Evolutionary conservation across 2,888 invertebrate genomes (phyloP), one percentile per base, ranked within the genome.

Genomic region (Drosophila bunnanda): DNA sequence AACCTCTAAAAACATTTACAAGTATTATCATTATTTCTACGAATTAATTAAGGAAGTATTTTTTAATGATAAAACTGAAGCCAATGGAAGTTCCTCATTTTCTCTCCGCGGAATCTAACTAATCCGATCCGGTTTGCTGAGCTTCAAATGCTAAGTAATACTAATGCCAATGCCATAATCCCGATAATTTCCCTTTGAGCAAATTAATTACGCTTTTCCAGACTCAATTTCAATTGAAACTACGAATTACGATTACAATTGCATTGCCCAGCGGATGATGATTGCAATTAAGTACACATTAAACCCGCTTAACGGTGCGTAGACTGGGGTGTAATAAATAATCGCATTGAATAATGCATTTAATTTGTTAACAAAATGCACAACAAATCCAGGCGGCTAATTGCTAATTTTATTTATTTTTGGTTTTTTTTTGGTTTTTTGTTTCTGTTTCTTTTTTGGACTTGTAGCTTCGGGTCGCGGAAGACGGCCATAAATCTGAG

Each of bases 351-450:
- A 82, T 82, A 82, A 82, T 88, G 83, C 82, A 88, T 85, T 75
- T 76, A 74, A 71, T 85, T 88, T 83, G 80, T 86, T 86, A 86
- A 75, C 83, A 82, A 83, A 88, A 80, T 71, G 67, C 75, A 71
- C 65, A 58, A 55, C 60, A 79, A 65, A 36, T 41, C 50, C 13
- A 68, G 54, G 43, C 25, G 62, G 58, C 48, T 72, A 43, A 72
- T 71, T 73, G 46, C 74, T 41, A 22, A 34, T 34, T 32, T 52
- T 52, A 50, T 22, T 22, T 39, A 34, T 17, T 41, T 43, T 12
- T 20, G n/a, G n/a, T n/a, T n/a, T 53, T 38, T 48, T 15, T 7
- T 22, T 25, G 8, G n/a, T n/a, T 28, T n/a, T 50, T 13, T 28
- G 8, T 25, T 44, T 9, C 9, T 44, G 10, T 44, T 44, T n/a